Evolutionary conservation across 1,140 invertebrate genomes (phyloP).

Genomic region (Brachionus angularis): DNA sequence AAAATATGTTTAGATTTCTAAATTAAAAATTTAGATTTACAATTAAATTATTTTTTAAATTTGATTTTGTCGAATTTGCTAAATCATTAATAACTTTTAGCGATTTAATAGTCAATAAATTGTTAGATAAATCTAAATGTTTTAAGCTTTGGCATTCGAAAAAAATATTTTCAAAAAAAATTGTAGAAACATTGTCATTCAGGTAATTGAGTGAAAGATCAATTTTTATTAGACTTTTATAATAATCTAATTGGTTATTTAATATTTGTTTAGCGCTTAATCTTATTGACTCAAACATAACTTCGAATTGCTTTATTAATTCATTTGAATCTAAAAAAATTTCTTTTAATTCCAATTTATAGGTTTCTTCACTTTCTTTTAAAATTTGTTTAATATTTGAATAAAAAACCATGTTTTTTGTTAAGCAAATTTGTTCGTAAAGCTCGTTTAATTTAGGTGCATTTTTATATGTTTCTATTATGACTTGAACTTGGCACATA

Average conservation of each 20-base stretch:
- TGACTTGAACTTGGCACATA: slow-evolving; percentile 34
- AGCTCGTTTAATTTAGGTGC: slow-evolving; percentile 13
- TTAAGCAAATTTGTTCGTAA: neutral
- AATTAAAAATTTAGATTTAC: neutral
- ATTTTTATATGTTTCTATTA: slow-evolving; percentile 18
- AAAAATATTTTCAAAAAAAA: slow-evolving; percentile 7
- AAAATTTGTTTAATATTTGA: neutral
- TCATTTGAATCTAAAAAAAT: neutral
- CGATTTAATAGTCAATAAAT: slow-evolving; percentile 12
- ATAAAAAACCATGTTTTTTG: neutral
- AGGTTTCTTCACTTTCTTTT: slow-evolving; percentile 19
- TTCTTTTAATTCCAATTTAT: neutral
- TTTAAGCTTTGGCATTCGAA: slow-evolving; percentile 6
- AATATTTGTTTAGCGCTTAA: neutral
- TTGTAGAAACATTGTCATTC: neutral
- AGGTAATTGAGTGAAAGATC: slow-evolving; percentile 21
- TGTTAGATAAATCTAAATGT: neutral
- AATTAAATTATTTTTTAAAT: neutral
- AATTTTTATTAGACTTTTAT: slow-evolving; percentile 13
- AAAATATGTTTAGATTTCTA: neutral
- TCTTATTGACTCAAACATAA: slow-evolving; percentile 1
- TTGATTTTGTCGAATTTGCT: neutral
- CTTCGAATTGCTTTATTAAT: neutral
- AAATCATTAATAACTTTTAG: neutral
- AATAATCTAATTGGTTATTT: neutral